Base-by-base conservation (phyloP, 1,140 invertebrate species). In the Pectinophora gossypiella region DNA sequence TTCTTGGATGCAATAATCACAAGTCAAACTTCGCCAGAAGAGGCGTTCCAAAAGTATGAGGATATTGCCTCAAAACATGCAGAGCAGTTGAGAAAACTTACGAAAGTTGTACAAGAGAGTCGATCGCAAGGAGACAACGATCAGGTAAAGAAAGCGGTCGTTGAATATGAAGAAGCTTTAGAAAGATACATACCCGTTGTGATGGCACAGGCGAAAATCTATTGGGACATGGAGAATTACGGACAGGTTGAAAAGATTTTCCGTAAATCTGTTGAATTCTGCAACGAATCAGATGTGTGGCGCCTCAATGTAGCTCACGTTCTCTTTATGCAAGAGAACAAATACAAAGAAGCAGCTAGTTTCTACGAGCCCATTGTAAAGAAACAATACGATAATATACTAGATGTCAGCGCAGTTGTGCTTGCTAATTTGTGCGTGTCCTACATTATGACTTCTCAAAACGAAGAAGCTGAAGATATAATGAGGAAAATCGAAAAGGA, bases 331-430 rank as follows among this genome's bases (percentile, higher is more conserved):
- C 98, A 98, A 84, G 98, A 98, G 80, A 98, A 96, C 75, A 99
- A 99, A 83, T 99, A 98, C 76, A 98, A 98, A 77, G 98, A 99
- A 88, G 96, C 98, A 0, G 95, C 97, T 1, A 96, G 96, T 36
- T 99, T 99, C 88, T 99, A 99, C 85, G 98, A 99, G 76, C 97
- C 98, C 2, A 97, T 99, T 48, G 97, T 99, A 0, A 97, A 98
- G 64, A 98, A 98, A 77, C 95, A 97, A 89, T 97, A 96, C 69
- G 96, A 98, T 56, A 97, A 98, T 86, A 96, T 99, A 65, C 89
- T 99, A 72, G 94, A 95, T 68, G 94, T 99, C 0, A 98, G 96
- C 75, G 97, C 98, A 1, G 97, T 99, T 52, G 97, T 99, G 40
- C 89, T 99, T 61, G 98, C 98, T 3, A 99, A 99, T 88, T 88